Base-by-base conservation (phyloP, 2,113 vertebrate species). In the Synodontis membranacea region DNA sequence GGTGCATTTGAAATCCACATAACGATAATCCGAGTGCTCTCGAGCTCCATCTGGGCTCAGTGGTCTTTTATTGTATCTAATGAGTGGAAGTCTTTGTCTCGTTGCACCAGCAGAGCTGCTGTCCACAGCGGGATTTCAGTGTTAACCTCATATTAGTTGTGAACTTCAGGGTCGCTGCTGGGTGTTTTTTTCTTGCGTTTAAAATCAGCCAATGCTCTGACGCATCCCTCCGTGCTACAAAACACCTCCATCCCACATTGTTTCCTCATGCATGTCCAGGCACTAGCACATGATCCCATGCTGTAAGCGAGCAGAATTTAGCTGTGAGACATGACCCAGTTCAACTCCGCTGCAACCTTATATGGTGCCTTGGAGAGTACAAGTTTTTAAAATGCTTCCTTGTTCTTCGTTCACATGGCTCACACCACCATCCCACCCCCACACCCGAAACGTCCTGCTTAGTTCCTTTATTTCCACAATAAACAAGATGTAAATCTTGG, bases 71-170 rank as follows among this genome's bases (percentile, higher is more conserved):
- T 90, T 92, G 89, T 94, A 92, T 39, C 17, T 86, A 84, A 86
- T 88, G 82, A 82, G 82, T 82, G 76, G 93, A 91, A 93, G 93
- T 90, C 93, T 80, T n/a, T 91, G 91, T 94, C 93, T 93, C 91
- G 92, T 88, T 91, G 91, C 90, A 91, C 91, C 90, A 92, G 92
- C 92, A 94, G 90, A 91, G 91, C 76, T 93, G 68, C 84, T 89
- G 83, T 87, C 88, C 88, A 87, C 88, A 89, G 86, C 88, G 46
- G 88, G 83, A 85, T 85, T 21, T n/a, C 86, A 52, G 75, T 3
- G 14, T 83, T 89, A 87, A 70, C 83, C 78, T 89, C 86, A 87
- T 83, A 87, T 87, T 82, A 85, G 83, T 60, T 54, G 60, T 54
- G 64, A 82, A 83, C 86, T 89, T 54, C 60, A 79, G 88, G 86